phyloP scores from a whole-genome alignment of 2,797 vertebrate genomes.

The Tragelaphus oryx region DNA sequence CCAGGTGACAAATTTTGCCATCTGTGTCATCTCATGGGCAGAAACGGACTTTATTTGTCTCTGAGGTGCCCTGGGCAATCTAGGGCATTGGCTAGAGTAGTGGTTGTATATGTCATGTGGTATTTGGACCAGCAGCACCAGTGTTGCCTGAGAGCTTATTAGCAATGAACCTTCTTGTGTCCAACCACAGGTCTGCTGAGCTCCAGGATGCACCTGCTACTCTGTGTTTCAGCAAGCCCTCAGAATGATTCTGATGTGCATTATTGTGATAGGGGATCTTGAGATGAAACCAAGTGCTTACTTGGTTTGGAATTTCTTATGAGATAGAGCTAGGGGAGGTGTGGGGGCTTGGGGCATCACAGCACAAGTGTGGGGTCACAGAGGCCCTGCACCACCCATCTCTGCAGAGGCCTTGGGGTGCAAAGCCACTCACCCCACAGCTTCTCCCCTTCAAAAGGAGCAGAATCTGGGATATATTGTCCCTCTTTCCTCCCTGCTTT shows the following conservation, averaged over 20 bases:
- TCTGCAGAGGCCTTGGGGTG: neutral
- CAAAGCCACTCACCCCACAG: neutral
- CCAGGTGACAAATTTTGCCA: neutral
- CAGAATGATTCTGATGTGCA: neutral
- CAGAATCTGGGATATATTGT: neutral
- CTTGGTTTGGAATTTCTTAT: neutral
- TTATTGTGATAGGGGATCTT: neutral
- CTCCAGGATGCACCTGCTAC: neutral
- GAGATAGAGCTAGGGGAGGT: neutral
- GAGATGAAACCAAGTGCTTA: neutral
- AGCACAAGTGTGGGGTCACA: neutral
- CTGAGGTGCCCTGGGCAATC: neutral
- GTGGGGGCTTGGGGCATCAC: neutral
- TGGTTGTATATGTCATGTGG: neutral
- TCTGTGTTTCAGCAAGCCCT: neutral
- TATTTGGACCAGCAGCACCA: neutral
- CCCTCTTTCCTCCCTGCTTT: neutral
- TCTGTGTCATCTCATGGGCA: neutral
- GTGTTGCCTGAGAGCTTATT: neutral
- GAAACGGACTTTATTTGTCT: neutral
- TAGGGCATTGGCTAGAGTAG: neutral
- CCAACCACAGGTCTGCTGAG: neutral
- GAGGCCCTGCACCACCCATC: rapidly evolving
- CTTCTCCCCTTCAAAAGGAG: neutral
- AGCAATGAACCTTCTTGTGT: neutral